These are phyloP conservation scores for Onychorhynchus coronatus DNA, from an alignment of 2,113 vertebrate species.

Conservation along the genomic window DNA sequence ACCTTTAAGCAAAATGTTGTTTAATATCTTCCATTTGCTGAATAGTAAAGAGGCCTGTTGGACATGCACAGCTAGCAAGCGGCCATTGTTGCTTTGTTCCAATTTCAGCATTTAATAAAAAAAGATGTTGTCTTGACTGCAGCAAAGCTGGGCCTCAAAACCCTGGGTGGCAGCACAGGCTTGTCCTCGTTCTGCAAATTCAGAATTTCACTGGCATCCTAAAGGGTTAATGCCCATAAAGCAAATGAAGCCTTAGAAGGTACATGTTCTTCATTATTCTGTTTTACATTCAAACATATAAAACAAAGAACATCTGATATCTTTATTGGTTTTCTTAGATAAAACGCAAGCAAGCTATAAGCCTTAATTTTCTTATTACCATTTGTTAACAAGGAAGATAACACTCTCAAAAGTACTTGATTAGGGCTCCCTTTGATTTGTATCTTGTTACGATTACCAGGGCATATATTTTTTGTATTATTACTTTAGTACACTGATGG, in stretches of 20 bases:
- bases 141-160: background rate
- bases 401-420: conserved; percentile 63
- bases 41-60: conserved; percentile 81
- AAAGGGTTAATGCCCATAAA: conserved; percentile 37
- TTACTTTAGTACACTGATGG: conserved; percentile 29
- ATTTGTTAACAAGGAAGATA: conserved; percentile 71
- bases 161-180: background rate
- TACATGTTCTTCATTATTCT: conserved; percentile 30
- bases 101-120: conserved; percentile 78
- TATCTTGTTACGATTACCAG: conserved; percentile 51
- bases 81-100: conserved; percentile 82
- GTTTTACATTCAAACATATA: conserved; percentile 49
- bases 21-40: conserved; percentile 86
- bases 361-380: conserved; percentile 70
- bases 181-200: background rate
- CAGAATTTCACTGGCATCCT: background rate
- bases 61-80: conserved; percentile 78
- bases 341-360: conserved; percentile 60
- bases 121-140: conserved; percentile 51
- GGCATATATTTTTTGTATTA: conserved; percentile 51
- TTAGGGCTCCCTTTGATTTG: conserved; percentile 60
- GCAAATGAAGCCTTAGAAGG: background rate
- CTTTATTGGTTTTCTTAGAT: conserved; percentile 65
- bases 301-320: conserved; percentile 64
- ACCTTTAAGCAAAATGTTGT: conserved; percentile 85